Conservation (phyloP, 92 coral and sea anemone species). For the Meandrina meandrites region DNA sequence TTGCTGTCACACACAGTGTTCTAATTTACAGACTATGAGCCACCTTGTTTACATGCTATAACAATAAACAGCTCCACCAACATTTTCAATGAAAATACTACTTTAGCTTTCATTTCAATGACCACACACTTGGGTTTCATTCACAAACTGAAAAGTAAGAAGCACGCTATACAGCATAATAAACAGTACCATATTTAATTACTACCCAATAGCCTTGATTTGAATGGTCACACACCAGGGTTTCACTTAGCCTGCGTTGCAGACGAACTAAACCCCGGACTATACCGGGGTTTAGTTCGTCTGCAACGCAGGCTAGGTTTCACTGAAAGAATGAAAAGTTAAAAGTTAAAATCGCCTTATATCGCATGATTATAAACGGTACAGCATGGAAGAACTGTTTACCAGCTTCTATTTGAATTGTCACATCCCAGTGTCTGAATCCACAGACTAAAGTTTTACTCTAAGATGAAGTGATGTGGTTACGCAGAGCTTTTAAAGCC, state of each 20-base stretch:
- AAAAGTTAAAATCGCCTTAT: neutral
- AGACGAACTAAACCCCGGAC: no score
- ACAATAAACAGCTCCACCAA: no score
- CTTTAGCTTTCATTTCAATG: neutral
- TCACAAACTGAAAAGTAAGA: neutral
- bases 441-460: neutral
- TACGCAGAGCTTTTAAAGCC: neutral
- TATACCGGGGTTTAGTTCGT: no score
- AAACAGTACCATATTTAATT: no score
- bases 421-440: neutral
- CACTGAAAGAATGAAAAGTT: neutral
- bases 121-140: neutral
- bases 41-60: no score
- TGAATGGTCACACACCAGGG: neutral
- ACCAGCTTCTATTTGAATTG: neutral
- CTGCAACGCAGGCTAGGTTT: no score
- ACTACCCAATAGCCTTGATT: neutral
- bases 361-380: neutral
- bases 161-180: neutral
- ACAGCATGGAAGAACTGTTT: no score
- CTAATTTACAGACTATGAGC: no score
- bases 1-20: no score
- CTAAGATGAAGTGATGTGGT: neutral
- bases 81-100: no score
- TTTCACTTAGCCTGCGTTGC: no score